Percentiles rank a stretch among this genome's conserved stretches.
Conservation (phyloP, 2,113 vertebrate genomes). For the Eurystomus gularis region DNA sequence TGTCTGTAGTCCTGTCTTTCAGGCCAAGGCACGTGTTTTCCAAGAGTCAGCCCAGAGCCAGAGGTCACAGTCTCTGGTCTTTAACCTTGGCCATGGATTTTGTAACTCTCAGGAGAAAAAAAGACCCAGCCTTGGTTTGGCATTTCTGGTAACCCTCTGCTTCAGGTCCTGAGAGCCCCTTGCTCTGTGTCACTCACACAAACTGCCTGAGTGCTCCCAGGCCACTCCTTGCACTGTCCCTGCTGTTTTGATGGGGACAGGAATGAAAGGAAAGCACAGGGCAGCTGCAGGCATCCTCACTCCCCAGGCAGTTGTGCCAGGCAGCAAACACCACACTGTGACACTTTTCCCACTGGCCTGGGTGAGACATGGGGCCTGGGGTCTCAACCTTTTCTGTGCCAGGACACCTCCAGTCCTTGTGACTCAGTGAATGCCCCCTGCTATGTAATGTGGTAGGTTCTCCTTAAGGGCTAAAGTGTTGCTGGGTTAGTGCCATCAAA, state of each 20-base stretch:
- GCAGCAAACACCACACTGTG: accelerated
- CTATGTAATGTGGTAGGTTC: accelerated
- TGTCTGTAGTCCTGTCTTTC: background rate
- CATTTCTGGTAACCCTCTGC: background rate
- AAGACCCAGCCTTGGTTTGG: background rate
- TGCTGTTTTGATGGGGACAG: background rate
- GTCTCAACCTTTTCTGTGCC: background rate
- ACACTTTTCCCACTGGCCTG: background rate
- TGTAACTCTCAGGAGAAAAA: background rate
- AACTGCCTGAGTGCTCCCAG: accelerated
- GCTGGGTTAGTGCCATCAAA: background rate
- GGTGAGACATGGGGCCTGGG: accelerated
- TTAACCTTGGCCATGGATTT: background rate
- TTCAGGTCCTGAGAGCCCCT: background rate
- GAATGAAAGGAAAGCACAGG: background rate
- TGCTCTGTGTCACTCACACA: background rate
- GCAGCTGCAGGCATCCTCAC: background rate
- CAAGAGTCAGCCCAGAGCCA: background rate
- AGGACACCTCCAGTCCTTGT: background rate
- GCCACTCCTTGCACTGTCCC: background rate
- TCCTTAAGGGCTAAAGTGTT: accelerated
- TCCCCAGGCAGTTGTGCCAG: background rate
- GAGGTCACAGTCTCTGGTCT: accelerated
- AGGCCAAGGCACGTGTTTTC: background rate
- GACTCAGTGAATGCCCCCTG: accelerated